These are phyloP conservation scores for Microcebus tavaratra DNA, from an alignment of 2,113 vertebrate species.

Conservation along the genomic window DNA sequence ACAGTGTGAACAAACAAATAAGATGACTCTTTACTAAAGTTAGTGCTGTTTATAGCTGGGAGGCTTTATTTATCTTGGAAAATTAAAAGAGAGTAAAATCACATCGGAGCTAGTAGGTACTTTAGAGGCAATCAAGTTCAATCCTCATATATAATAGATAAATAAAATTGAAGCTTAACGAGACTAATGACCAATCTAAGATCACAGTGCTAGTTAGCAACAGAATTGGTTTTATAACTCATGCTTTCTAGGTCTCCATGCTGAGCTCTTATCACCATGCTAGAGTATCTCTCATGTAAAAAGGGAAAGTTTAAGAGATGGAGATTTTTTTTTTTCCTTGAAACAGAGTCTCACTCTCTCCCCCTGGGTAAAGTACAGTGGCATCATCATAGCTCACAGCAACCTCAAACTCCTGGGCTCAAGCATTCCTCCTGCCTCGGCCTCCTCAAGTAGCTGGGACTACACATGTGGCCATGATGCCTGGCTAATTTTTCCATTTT, in stretches of 20 bases:
- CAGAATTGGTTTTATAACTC: background rate
- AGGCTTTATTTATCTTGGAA: background rate
- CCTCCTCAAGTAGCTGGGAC: too few species aligned
- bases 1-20: conserved; percentile 7
- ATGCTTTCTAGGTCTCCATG: background rate
- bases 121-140: background rate
- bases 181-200: background rate
- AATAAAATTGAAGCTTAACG: background rate
- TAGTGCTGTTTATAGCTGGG: background rate
- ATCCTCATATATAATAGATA: background rate
- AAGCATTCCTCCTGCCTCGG: too few species aligned
- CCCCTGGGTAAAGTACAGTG: too few species aligned
- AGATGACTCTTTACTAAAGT: background rate
- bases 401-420: too few species aligned
- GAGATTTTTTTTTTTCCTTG: background rate
- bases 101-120: background rate
- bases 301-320: background rate
- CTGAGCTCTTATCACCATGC: background rate
- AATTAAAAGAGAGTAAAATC: background rate
- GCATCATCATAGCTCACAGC: too few species aligned
- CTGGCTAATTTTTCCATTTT: too few species aligned
- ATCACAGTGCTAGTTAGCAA: background rate
- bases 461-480: too few species aligned
- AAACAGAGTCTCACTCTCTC: too few species aligned
- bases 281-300: background rate